A percentile compares a stretch with the other conserved stretches of the same genome.
These are phyloP conservation scores for Phasianus colchicus DNA, from an alignment of 2,113 vertebrate genomes.

Conservation along the genomic window DNA sequence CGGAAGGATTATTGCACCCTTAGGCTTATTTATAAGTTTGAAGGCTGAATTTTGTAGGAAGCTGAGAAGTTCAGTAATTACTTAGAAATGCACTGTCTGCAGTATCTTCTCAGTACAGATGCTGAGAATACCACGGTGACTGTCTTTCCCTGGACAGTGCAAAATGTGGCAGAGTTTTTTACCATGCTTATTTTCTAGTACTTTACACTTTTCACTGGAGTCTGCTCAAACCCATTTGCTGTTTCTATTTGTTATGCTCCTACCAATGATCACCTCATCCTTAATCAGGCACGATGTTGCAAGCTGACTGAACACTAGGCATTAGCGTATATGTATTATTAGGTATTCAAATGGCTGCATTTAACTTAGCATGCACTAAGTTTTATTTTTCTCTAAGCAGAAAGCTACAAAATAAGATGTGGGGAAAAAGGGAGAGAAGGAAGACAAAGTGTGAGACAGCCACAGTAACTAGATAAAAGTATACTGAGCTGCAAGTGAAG, in stretches of 20 bases:
- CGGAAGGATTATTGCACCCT: constrained; percentile 51
- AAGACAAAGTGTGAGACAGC: not conserved
- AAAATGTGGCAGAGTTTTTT: not conserved
- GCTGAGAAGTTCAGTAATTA: constrained; percentile 53
- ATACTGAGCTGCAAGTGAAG: not conserved
- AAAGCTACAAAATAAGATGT: not conserved
- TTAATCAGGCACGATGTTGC: not conserved
- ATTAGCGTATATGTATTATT: not conserved
- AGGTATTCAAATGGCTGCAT: not conserved
- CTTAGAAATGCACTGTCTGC: not conserved
- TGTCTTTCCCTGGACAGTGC: not conserved
- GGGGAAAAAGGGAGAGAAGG: not conserved
- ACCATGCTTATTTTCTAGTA: not conserved
- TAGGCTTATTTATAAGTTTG: constrained; percentile 40
- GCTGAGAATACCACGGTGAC: too few species aligned
- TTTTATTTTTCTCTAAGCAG: not conserved
- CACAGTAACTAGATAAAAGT: not conserved
- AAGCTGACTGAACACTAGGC: not conserved
- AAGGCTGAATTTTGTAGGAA: constrained; percentile 34
- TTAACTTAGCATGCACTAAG: not conserved
- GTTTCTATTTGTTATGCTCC: not conserved
- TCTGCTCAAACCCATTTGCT: not conserved
- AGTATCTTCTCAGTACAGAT: not conserved
- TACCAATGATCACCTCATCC: not conserved
- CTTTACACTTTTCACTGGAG: not conserved